Evolutionary conservation across 2,797 vertebrate species (phyloP).

Genomic region (Rhinatrema bivittatum): DNA sequence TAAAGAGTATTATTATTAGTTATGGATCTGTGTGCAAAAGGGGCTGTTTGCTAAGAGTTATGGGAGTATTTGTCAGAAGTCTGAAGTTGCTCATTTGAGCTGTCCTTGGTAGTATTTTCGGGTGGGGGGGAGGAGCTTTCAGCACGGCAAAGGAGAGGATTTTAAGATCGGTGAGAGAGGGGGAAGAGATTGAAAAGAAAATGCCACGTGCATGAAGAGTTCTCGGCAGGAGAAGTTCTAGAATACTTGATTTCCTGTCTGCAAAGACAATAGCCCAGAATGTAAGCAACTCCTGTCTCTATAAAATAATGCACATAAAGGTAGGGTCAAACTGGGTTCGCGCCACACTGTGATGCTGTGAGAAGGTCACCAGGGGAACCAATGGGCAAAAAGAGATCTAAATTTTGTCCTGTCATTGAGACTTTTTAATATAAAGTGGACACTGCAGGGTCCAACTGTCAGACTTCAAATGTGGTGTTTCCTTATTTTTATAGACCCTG

Average conservation of each 20-base stretch:
- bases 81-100: slow-evolving; percentile 52
- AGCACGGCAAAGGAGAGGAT: slow-evolving; percentile 44
- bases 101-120: slow-evolving; percentile 30
- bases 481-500: slow-evolving; percentile 50
- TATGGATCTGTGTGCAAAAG: slow-evolving; percentile 53
- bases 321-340: slow-evolving; percentile 85
- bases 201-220: slow-evolving; percentile 49
- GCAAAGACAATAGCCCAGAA: slow-evolving; percentile 57
- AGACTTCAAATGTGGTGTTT: slow-evolving; percentile 76
- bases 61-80: slow-evolving; percentile 49
- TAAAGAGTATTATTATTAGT: slow-evolving; percentile 61
- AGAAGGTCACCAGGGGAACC: slow-evolving; percentile 87
- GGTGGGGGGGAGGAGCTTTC: slow-evolving; percentile 21
- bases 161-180: slow-evolving; percentile 28
- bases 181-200: slow-evolving; percentile 43
- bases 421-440: slow-evolving; percentile 81
- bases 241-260: slow-evolving; percentile 65
- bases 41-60: slow-evolving; percentile 53
- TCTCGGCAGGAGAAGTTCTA: slow-evolving; percentile 58
- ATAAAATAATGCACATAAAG: slow-evolving; percentile 79
- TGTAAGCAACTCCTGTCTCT: slow-evolving; percentile 64
- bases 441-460: slow-evolving; percentile 71
- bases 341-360: slow-evolving; percentile 83
- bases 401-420: slow-evolving; percentile 82
- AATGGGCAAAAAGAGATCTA: slow-evolving; percentile 73